Evolutionary conservation across 30 jellyfish, hydroid and myxozoan genomes (phyloP).

Genomic region (Turritopsis rubra): DNA sequence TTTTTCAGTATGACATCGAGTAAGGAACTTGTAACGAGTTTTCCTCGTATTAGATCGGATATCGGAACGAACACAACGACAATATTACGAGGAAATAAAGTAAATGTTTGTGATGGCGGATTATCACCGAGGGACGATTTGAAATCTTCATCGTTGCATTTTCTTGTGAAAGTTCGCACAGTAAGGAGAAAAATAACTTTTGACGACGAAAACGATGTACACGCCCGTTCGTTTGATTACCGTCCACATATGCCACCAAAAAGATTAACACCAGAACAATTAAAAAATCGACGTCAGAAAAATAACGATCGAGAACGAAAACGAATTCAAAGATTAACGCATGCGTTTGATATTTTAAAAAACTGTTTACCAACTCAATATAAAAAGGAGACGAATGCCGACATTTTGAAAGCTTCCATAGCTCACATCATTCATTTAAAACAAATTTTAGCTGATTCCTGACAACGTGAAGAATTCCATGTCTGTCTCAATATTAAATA

Average conservation of each 20-base stretch:
- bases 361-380: not conserved
- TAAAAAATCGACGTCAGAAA: not conserved
- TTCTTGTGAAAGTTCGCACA: not conserved
- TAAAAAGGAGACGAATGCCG: not conserved
- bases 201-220: not conserved
- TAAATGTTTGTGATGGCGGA: too few species aligned
- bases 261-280: not conserved
- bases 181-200: not conserved
- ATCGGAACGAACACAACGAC: not conserved
- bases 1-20: not conserved
- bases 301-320: constrained; percentile 2
- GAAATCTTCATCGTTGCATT: not conserved
- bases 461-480: not conserved
- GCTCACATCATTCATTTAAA: not conserved
- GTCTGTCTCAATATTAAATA: not conserved
- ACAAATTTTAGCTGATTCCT: not conserved
- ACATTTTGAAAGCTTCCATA: not conserved
- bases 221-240: not conserved
- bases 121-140: not conserved
- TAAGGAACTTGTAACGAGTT: not conserved
- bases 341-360: not conserved
- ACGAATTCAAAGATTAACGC: not conserved
- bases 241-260: too few species aligned
- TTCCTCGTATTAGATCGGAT: not conserved
- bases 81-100: not conserved